A percentile compares a stretch with the other conserved stretches of the same genome.
These are phyloP conservation scores for Tyrannus savana DNA, from an alignment of 2,113 vertebrate species.

Conservation along the genomic window DNA sequence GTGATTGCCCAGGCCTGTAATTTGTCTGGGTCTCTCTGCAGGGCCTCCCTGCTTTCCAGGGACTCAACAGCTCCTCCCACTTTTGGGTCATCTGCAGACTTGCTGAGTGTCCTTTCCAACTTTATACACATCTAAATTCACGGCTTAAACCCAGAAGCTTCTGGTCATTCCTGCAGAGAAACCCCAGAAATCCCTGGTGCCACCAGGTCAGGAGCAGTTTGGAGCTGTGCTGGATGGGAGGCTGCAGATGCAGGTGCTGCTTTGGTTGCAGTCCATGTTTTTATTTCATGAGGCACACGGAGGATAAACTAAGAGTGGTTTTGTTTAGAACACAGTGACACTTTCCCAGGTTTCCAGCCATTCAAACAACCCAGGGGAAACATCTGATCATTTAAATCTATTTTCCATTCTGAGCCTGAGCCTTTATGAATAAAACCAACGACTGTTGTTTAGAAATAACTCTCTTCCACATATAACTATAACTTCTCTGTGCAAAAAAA, in stretches of 20 bases:
- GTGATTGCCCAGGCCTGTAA: background rate
- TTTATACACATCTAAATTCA: background rate
- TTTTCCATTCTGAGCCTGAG: slow-evolving; percentile 15
- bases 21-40: background rate
- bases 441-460: background rate
- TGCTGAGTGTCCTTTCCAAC: background rate
- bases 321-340: background rate
- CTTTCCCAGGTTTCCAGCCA: background rate
- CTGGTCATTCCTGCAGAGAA: background rate
- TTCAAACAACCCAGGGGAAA: slow-evolving; percentile 5
- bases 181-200: background rate
- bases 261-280: background rate
- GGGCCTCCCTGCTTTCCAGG: background rate
- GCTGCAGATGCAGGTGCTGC: background rate
- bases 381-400: slow-evolving; percentile 6
- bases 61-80: background rate
- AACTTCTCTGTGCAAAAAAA: background rate
- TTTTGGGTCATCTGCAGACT: background rate
- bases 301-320: background rate
- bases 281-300: background rate
- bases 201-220: background rate
- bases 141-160: background rate
- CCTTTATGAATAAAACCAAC: background rate
- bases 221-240: background rate
- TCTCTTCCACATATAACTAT: background rate